phyloP scores from a whole-genome alignment of 2,113 vertebrate species.

The Peromyscus polionotus region DNA sequence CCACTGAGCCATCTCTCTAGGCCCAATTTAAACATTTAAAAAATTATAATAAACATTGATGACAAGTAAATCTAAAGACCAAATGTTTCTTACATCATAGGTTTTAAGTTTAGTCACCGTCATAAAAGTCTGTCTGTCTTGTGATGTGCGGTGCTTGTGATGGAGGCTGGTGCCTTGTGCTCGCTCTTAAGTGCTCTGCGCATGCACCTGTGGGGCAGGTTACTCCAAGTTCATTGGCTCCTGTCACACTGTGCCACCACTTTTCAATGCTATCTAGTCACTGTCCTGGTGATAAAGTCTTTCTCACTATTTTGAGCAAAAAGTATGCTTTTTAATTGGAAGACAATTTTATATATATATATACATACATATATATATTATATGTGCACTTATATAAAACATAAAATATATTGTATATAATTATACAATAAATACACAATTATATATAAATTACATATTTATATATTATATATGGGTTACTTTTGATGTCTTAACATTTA shows the following conservation, averaged over 20 bases:
- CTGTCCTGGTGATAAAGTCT: background rate
- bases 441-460: background rate
- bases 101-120: background rate
- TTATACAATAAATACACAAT: too few species aligned
- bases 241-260: background rate
- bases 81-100: background rate
- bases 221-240: background rate
- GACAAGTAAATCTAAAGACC: background rate
- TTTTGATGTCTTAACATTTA: background rate
- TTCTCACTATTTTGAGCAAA: background rate
- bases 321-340: background rate
- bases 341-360: background rate
- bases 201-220: background rate
- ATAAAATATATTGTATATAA: too few species aligned
- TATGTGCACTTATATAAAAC: too few species aligned
- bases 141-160: background rate
- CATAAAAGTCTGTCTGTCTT: background rate
- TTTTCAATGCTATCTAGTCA: background rate
- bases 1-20: background rate
- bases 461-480: background rate
- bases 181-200: background rate
- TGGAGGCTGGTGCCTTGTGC: background rate
- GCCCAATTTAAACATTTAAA: background rate
- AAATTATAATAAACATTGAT: background rate
- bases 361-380: too few species aligned